These are phyloP conservation scores for Rhizomys pruinosus DNA, from an alignment of 2,113 vertebrate genomes.

Conservation along the genomic window DNA sequence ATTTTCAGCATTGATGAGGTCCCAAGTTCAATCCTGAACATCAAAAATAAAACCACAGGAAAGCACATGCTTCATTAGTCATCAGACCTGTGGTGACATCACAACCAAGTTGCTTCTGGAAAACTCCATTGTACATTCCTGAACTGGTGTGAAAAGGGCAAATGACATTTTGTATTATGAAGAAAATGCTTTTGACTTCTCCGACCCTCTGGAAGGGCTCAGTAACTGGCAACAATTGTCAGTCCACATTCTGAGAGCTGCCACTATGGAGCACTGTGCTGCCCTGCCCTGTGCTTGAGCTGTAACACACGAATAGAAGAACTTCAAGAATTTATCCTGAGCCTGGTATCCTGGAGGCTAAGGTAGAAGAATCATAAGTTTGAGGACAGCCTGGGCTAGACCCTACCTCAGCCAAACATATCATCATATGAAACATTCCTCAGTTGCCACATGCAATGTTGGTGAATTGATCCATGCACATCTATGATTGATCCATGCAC, in stretches of 20 bases:
- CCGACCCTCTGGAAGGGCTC: background rate
- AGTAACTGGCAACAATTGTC: background rate
- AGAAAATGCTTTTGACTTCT: constrained; percentile 6
- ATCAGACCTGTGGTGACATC: background rate
- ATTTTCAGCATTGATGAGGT: background rate
- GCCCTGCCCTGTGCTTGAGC: background rate
- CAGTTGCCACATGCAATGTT: background rate
- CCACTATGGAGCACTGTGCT: background rate
- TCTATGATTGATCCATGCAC: background rate
- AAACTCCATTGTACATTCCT: background rate
- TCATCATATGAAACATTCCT: background rate
- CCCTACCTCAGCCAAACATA: background rate
- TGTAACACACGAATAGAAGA: background rate
- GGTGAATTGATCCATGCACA: background rate
- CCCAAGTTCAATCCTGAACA: background rate
- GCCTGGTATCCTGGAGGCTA: no score
- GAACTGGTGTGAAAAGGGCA: background rate
- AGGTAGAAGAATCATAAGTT: no score
- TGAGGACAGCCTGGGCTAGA: background rate
- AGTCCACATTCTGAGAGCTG: background rate
- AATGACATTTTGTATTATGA: background rate
- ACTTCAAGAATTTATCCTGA: background rate
- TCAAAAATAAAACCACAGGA: background rate
- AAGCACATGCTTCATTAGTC: background rate
- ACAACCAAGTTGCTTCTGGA: background rate